Evolutionary conservation across 2,797 vertebrate species (phyloP).

Genomic region (Carapus acus): DNA sequence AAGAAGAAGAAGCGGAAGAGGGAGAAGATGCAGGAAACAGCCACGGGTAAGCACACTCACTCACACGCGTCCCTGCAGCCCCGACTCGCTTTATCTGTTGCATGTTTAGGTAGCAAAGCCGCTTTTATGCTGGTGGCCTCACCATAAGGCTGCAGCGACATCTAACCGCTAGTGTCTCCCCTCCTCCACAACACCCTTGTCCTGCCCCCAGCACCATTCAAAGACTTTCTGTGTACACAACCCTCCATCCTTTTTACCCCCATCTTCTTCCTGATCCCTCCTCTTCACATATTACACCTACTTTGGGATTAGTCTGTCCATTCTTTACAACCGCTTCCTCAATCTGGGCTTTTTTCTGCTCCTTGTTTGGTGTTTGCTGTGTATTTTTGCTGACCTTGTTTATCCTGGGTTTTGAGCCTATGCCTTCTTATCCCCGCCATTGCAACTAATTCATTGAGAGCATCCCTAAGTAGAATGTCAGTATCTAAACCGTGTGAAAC

Average conservation of each 20-base stretch:
- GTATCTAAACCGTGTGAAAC: constrained; percentile 43
- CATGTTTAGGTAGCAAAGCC: constrained; percentile 28
- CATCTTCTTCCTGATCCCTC: constrained; percentile 39
- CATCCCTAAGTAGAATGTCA: constrained; percentile 47
- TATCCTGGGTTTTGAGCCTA: constrained; percentile 51
- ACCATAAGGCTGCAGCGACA: constrained; percentile 15
- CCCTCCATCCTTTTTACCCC: constrained; percentile 38
- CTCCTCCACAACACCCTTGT: constrained; percentile 3
- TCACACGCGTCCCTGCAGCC: not conserved
- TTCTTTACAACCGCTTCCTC: constrained; percentile 52
- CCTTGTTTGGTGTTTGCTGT: constrained; percentile 57
- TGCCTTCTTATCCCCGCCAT: constrained; percentile 25
- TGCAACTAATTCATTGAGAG: constrained; percentile 60
- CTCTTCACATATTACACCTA: constrained; percentile 59
- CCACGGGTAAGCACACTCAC: constrained; percentile 76
- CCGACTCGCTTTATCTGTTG: not conserved
- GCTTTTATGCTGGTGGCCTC: constrained; percentile 3
- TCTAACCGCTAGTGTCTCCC: constrained; percentile 8
- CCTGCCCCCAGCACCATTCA: constrained; percentile 19
- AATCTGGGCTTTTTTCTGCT: constrained; percentile 58
- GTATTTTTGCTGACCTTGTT: constrained; percentile 67
- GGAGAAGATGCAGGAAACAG: constrained; percentile 96
- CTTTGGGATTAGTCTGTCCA: constrained; percentile 79
- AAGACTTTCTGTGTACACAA: constrained; percentile 20
- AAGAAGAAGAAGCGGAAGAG: constrained; percentile 99